phyloP scores from a whole-genome alignment of 2,888 invertebrate genomes.

The Smittia sp. region DNA sequence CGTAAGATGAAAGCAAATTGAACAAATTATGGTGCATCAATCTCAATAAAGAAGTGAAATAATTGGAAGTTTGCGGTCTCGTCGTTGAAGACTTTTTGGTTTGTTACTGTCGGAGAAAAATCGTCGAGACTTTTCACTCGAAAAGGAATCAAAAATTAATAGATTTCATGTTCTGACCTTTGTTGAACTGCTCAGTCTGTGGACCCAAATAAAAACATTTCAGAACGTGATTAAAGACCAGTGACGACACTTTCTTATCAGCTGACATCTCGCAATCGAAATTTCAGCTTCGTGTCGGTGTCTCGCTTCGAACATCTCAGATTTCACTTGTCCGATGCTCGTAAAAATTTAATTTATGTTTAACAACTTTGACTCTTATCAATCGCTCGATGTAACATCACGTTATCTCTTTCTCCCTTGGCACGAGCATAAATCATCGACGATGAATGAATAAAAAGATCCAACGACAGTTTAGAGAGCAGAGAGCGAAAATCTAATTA shows the following conservation, averaged over 20 bases:
- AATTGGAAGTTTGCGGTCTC: too few relatives aligned
- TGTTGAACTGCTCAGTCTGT: neutral
- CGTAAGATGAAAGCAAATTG: too few relatives aligned
- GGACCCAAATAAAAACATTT: neutral
- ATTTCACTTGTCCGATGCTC: neutral
- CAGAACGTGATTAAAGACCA: neutral
- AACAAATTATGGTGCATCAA: too few relatives aligned
- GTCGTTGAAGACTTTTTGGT: too few relatives aligned
- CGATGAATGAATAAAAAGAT: neutral
- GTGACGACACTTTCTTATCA: constrained; percentile 6
- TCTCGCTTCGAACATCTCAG: too few relatives aligned
- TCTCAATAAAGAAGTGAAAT: too few relatives aligned
- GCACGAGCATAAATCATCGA: too few relatives aligned
- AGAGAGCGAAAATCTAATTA: neutral
- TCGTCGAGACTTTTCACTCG: too few relatives aligned
- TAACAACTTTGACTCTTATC: neutral
- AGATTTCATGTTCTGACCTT: neutral
- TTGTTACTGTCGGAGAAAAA: too few relatives aligned
- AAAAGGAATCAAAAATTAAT: neutral
- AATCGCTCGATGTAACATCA: neutral
- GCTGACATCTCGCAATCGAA: too few relatives aligned
- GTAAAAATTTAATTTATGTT: neutral
- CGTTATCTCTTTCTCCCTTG: too few relatives aligned
- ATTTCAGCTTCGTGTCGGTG: too few relatives aligned
- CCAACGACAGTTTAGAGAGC: neutral